Evolutionary conservation across 2,888 invertebrate genomes (phyloP).

Genomic region (Liopterus haemorrhoidalis): DNA sequence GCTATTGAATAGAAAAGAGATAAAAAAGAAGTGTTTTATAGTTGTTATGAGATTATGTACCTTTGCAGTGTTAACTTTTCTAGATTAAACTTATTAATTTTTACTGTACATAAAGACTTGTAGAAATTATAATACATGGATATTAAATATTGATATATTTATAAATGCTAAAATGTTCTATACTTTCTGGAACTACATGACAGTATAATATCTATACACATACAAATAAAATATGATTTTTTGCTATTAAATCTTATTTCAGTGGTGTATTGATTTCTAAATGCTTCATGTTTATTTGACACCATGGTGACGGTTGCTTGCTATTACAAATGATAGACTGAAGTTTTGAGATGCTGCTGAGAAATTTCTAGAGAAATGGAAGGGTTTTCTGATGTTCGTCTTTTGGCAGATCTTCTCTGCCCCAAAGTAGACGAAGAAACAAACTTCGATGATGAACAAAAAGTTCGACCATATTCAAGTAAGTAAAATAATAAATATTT

Average conservation of each 20-base stretch:
- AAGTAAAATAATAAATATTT: no score
- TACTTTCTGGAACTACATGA: conserved; percentile 8
- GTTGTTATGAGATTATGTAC: conserved; percentile 17
- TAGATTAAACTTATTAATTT: conserved; percentile 28
- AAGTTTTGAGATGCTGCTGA: no score
- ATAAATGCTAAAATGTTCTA: conserved; percentile 32
- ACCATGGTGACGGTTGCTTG: no score
- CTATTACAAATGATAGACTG: no score
- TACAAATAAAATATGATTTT: conserved; percentile 15
- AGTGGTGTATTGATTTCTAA: background rate
- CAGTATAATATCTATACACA: conserved; percentile 10
- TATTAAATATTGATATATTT: conserved; percentile 47
- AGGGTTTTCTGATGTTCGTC: conserved; percentile 38
- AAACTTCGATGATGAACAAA: conserved; percentile 39
- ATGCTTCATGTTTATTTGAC: background rate
- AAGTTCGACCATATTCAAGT: no score
- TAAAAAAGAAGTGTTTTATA: conserved; percentile 15
- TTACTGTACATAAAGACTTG: conserved; percentile 44
- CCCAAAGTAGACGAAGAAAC: conserved; percentile 35
- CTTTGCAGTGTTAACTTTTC: conserved; percentile 19
- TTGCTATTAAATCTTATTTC: conserved; percentile 1
- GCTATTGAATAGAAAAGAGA: conserved; percentile 3
- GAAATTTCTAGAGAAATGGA: no score
- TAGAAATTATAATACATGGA: conserved; percentile 41
- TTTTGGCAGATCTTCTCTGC: conserved; percentile 41